Base-by-base conservation (phyloP, 2,797 vertebrate genomes). In the Pseudopleuronectes americanus region DNA sequence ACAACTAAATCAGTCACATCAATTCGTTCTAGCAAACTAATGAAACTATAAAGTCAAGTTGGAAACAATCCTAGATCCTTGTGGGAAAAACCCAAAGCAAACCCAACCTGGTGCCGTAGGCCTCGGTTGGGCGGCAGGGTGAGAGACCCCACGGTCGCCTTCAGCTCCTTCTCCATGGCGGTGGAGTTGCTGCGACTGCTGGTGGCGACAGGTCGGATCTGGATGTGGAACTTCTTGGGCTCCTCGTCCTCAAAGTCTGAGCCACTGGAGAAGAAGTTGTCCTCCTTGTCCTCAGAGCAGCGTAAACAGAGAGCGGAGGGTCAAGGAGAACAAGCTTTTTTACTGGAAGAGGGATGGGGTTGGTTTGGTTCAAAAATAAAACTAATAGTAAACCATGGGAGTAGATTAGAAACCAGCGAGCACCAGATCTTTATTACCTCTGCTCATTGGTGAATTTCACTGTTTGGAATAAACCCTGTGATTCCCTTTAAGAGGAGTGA, bases 221-320 rank as follows among this genome's bases (percentile, higher is more conserved):
- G 95, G 55, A 99, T 95, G 31, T 94, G 94, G 79, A 98, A 98
- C 63, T 96, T 96, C 26, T 96, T 96, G 7, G 97, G 97, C 58
- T 98, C 97, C 0, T 97, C 97, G 0, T 97, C 97, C 1, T 96
- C 96, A 0, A 97, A 98, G 88, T 99, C 97, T 0, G 97, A 98
- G 78, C 98, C 97, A 0, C 97, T 98, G 82, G 97, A 99, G 12
- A 97, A 98, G 56, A 95, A 94, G 67, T 93, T 93, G 76, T 88
- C 92, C 49, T 95, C 95, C 9, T 88, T 95, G 8, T 95, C 93
- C 1, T 88, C 94, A 75, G 91, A 72, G 69, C 89, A 93, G 81
- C 93, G 94, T 94, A 12, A 7, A 65, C 51, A 33, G 13, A 55
- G 57, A 59, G 23, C 52, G 57, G 47, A 68, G 3, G n/a, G 89